Evolutionary conservation across 2,888 invertebrate genomes (phyloP).

Genomic region (Cantharis rufa): DNA sequence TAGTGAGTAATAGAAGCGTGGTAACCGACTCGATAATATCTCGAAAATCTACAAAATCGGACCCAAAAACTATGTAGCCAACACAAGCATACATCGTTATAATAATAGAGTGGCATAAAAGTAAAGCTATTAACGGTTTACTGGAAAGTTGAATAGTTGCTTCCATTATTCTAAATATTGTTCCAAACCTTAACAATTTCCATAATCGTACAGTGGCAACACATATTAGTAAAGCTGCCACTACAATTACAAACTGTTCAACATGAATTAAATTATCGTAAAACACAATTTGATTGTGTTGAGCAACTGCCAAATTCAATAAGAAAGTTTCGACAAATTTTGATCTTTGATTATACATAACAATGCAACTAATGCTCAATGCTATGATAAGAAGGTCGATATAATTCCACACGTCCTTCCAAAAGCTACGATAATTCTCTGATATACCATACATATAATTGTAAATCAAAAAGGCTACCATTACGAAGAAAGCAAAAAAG

Average conservation of each 20-base stretch:
- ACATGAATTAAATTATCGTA: conserved; percentile 30
- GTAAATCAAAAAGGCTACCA: conserved; percentile 19
- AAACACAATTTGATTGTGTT: conserved; percentile 33
- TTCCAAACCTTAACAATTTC: conserved; percentile 34
- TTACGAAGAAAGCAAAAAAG: conserved; percentile 23
- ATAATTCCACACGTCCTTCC: conserved; percentile 29
- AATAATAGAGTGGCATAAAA: conserved; percentile 21
- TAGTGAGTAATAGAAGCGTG: conserved; percentile 28
- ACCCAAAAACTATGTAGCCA: conserved; percentile 31
- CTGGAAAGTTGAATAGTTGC: conserved; percentile 23
- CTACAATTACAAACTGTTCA: conserved; percentile 24
- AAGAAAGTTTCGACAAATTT: conserved; percentile 26
- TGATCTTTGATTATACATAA: conserved; percentile 21
- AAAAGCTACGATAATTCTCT: not conserved
- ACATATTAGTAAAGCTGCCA: conserved; percentile 30
- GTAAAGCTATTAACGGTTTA: conserved; percentile 19
- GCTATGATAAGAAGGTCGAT: conserved; percentile 30
- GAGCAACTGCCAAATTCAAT: conserved; percentile 24
- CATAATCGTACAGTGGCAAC: conserved; percentile 34
- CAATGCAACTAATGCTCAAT: conserved; percentile 22
- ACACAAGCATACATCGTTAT: conserved; percentile 20
- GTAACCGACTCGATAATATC: conserved; percentile 22
- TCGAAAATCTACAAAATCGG: conserved; percentile 24
- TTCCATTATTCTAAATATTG: conserved; percentile 35
- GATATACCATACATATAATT: conserved; percentile 8